Conservation (phyloP, 2,888 invertebrate species). For the Caradrina kadenii region DNA sequence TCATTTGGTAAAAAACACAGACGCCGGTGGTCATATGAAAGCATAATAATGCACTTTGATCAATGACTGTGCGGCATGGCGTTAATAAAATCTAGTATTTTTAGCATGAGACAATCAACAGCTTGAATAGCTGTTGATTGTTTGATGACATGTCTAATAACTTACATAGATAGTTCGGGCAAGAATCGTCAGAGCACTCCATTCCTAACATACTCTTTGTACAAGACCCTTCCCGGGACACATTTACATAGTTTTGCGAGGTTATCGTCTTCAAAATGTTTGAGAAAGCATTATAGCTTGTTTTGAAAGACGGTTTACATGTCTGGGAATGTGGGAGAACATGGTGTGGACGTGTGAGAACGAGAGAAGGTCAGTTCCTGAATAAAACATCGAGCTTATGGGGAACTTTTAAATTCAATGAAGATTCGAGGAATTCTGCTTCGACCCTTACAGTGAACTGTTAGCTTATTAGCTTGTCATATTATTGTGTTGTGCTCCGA, state of each 20-base stretch:
- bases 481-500: too few species aligned
- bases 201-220: constrained; percentile 10
- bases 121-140: too few species aligned
- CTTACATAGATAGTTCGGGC: not conserved
- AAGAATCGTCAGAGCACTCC: constrained; percentile 1
- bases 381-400: constrained; percentile 46
- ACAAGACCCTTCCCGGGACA: constrained; percentile 35
- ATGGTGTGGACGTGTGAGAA: constrained; percentile 39
- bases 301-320: constrained; percentile 54
- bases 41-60: not conserved
- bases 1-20: not conserved
- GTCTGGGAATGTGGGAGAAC: constrained; percentile 40
- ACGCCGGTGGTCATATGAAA: not conserved
- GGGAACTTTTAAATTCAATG: constrained; percentile 40
- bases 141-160: not conserved
- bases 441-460: constrained; percentile 8
- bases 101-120: not conserved
- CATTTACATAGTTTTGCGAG: constrained; percentile 69
- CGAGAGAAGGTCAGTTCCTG: constrained; percentile 40
- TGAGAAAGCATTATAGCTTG: constrained; percentile 61
- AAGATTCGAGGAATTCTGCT: not conserved
- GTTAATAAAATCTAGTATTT: not conserved
- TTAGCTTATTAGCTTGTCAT: not conserved
- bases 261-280: constrained; percentile 61
- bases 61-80: not conserved